Base-by-base conservation (phyloP, 37 sponge, comb jelly and placozoan species). In the Theonella swinhoei region DNA sequence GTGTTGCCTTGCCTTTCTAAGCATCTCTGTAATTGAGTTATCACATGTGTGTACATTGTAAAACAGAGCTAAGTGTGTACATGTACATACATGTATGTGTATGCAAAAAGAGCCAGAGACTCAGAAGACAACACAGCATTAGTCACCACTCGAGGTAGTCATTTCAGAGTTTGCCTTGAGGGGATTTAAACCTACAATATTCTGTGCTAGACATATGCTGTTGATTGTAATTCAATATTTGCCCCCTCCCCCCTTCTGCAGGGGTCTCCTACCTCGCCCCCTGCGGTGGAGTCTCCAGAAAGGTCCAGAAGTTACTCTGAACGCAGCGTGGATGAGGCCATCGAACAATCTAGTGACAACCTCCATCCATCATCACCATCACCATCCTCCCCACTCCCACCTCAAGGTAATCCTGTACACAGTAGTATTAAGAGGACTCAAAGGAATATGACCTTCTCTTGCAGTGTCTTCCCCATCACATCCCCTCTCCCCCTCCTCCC, bases 241-340 rank as follows among this genome's bases (percentile, higher is more conserved):
- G 3, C 4, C 64, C 64, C 24, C 26, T 28, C 64, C 64, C 26
- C 64, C 64, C 26, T 28, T 28, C 3, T 58, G 17, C 60, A 9
- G 3, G 64, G 64, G 3, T 17, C 71, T 29, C 22, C 71, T 70
- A 5, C 32, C 7, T 70, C 77, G 4, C 39, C 39, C 1, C 3
- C 19, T 29, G 77, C 19, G 26, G n/a, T n/a, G n/a, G n/a, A n/a
- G n/a, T n/a, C n/a, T n/a, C n/a, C n/a, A n/a, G n/a, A n/a, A n/a
- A n/a, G n/a, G n/a, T n/a, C n/a, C n/a, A 47, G 69, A 1, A 14
- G 4, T 32, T 42, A 75, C 68, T 42, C 76, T 61, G 87, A 87
- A 34, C 32, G 74, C 1, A 87, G 80, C 54, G 38, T 87, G 0
- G 80, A 79, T 72, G 80, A 79, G 39, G 80, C 87, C 40, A 73